A percentile compares a stretch with the other conserved stretches of the same genome.
These are phyloP conservation scores for Actias luna DNA, from an alignment of 2,888 invertebrate genomes.

Conservation along the genomic window DNA sequence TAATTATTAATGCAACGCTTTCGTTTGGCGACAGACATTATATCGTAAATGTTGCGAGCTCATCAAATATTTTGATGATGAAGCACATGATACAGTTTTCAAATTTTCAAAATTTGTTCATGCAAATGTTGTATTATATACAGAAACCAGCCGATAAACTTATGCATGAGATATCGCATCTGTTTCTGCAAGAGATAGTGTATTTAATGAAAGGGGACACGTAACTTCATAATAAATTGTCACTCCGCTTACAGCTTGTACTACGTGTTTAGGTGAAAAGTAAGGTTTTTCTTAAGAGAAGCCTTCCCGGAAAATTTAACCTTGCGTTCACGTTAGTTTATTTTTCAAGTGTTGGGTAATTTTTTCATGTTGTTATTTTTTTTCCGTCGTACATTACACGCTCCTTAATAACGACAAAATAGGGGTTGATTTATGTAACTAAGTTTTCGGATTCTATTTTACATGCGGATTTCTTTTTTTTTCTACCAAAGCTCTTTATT, in stretches of 20 bases:
- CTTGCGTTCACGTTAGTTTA: conserved; percentile 72
- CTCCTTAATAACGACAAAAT: conserved; percentile 11
- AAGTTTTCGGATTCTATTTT: not conserved
- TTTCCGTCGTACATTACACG: conserved; percentile 10
- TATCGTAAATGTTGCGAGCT: no score
- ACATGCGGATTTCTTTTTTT: not conserved
- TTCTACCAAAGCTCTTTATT: not conserved
- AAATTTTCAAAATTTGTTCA: no score
- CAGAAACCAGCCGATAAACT: no score
- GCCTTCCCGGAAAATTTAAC: conserved; percentile 63
- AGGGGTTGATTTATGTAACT: not conserved
- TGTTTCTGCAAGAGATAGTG: no score
- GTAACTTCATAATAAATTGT: not conserved
- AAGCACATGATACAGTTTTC: no score
- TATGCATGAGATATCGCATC: no score
- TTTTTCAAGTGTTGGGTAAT: conserved; percentile 68
- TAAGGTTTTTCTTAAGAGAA: conserved; percentile 63
- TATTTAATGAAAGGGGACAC: not conserved
- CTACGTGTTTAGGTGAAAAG: conserved; percentile 45
- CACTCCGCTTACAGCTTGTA: conserved; percentile 23
- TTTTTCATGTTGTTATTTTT: conserved; percentile 28
- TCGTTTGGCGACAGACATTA: no score
- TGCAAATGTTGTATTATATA: no score
- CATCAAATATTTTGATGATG: no score
- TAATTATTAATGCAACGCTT: no score